A percentile compares a stretch with the other conserved stretches of the same genome.
Evolutionary conservation across 2,113 vertebrate species (phyloP).

Genomic region (Dicaeum eximium): DNA sequence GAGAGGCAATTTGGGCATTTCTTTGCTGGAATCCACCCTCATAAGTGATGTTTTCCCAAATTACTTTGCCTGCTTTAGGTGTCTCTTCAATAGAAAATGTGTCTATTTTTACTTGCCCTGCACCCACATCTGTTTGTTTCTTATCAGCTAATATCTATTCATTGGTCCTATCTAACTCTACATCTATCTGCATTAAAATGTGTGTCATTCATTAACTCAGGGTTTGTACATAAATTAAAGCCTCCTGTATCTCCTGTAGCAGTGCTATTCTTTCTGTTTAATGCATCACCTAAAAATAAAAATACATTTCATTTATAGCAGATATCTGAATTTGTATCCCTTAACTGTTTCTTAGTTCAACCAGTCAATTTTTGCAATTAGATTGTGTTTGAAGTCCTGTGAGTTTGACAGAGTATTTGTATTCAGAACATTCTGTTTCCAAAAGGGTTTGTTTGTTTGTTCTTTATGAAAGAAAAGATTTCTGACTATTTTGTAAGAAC

Average conservation of each 20-base stretch:
- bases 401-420: not conserved
- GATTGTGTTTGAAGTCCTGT: not conserved
- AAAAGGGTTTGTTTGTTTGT: not conserved
- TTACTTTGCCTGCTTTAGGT: not conserved
- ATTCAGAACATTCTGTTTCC: not conserved
- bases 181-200: not conserved
- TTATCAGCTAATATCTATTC: constrained; percentile 5
- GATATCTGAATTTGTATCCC: not conserved
- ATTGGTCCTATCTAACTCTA: not conserved
- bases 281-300: not conserved
- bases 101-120: not conserved
- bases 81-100: not conserved
- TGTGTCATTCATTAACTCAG: not conserved
- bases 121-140: not conserved
- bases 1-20: not conserved
- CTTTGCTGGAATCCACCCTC: not conserved
- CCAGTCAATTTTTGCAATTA: not conserved
- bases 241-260: not conserved
- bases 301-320: not conserved
- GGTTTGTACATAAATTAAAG: not conserved
- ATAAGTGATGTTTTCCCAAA: not conserved
- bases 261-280: not conserved
- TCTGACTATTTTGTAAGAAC: not conserved
- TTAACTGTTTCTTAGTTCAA: not conserved
- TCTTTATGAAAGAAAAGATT: not conserved